Conservation (phyloP, 1,140 invertebrate species). For the Lerema accius region DNA sequence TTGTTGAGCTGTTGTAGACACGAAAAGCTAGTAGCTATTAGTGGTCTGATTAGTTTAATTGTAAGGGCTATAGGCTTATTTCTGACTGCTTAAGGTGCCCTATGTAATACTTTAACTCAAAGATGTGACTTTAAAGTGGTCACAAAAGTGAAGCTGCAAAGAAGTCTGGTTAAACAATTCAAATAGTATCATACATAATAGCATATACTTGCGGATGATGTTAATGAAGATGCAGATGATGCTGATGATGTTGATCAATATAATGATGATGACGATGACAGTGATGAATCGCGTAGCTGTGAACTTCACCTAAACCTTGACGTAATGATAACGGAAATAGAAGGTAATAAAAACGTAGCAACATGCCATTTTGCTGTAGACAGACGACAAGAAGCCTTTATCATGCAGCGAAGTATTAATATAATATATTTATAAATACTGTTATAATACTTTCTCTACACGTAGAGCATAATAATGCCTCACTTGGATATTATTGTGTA, state of each 20-base stretch:
- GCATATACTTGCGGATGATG: background rate
- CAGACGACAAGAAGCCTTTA: background rate
- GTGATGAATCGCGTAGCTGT: background rate
- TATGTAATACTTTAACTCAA: too few species aligned
- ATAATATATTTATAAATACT: background rate
- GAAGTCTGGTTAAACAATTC: too few species aligned
- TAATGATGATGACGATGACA: background rate
- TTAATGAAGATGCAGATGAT: background rate
- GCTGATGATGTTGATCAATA: background rate
- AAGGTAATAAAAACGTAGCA: background rate
- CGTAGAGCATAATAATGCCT: too few species aligned
- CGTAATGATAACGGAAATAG: background rate
- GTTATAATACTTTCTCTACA: background rate
- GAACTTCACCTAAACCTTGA: background rate
- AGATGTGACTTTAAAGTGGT: too few species aligned
- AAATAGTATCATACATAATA: too few species aligned
- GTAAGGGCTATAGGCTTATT: too few species aligned
- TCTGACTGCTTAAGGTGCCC: too few species aligned
- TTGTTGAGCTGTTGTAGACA: too few species aligned
- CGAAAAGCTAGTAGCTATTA: too few species aligned
- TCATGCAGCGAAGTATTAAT: background rate
- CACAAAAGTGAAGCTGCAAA: too few species aligned
- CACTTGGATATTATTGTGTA: too few species aligned
- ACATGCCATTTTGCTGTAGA: background rate
- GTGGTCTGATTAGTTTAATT: too few species aligned